Conservation (phyloP, 2,113 vertebrate genomes). For the Ancistrus triradiatus region DNA sequence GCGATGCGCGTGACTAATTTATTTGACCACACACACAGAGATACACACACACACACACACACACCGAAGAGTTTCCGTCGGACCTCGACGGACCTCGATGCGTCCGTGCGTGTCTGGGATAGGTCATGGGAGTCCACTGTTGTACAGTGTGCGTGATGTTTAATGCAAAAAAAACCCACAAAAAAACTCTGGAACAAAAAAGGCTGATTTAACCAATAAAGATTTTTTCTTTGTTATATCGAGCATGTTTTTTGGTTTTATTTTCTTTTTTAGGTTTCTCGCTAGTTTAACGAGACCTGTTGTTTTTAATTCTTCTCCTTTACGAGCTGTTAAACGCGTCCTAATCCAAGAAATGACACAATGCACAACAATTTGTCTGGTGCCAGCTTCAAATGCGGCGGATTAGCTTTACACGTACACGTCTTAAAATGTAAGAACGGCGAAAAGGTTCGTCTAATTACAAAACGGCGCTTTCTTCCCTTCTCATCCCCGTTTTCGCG, state of each 20-base stretch:
- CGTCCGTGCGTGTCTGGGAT: conserved; percentile 64
- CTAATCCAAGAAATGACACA: conserved; percentile 26
- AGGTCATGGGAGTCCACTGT: conserved; percentile 80
- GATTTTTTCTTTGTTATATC: conserved; percentile 69
- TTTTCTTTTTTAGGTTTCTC: too few relatives aligned
- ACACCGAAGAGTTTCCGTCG: conserved; percentile 35
- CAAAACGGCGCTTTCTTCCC: conserved; percentile 54
- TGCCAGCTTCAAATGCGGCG: conserved; percentile 37
- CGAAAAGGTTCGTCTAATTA: conserved; percentile 48
- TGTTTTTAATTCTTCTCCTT: too few relatives aligned
- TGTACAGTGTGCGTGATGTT: conserved; percentile 79
- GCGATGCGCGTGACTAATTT: conserved; percentile 88
- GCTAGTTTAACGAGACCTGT: too few relatives aligned
- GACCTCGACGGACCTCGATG: conserved; percentile 44
- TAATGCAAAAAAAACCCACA: conserved; percentile 64
- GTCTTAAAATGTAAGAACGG: too few relatives aligned
- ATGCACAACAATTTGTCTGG: conserved; percentile 37
- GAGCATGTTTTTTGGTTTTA: too few relatives aligned
- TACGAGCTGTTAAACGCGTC: conserved; percentile 24
- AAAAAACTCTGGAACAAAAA: conserved; percentile 81
- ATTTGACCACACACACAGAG: conserved; percentile 75
- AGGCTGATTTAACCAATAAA: conserved; percentile 93
- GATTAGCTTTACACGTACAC: conserved; percentile 36
- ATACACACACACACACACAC: conserved; percentile 43
- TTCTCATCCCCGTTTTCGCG: conserved; percentile 61